Evolutionary conservation across 92 coral and sea anemone genomes (phyloP).

Genomic region (Palythoa heliodiscus): DNA sequence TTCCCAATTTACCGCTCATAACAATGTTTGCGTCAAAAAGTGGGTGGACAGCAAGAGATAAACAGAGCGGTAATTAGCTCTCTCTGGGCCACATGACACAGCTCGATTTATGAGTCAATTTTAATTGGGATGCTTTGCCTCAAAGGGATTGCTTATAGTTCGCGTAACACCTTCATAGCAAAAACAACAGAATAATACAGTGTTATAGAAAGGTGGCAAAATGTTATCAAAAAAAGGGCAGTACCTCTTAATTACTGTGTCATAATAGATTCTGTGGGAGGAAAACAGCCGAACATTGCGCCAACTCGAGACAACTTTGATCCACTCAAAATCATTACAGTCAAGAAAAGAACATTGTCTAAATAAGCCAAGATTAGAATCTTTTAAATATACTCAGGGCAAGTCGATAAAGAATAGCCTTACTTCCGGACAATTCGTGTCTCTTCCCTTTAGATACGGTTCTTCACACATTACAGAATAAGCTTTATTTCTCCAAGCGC

Average conservation of each 20-base stretch:
- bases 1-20: slow-evolving; percentile 48
- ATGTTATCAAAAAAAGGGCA: slow-evolving; percentile 27
- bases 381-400: not conserved
- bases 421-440: not conserved
- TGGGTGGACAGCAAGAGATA: slow-evolving; percentile 12
- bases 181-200: slow-evolving; percentile 26
- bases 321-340: not conserved
- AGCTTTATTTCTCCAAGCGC: slow-evolving; percentile 2
- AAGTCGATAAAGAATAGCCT: slow-evolving; percentile 1
- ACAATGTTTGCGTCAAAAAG: slow-evolving; percentile 40
- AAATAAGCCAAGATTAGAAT: not conserved
- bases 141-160: slow-evolving; percentile 18
- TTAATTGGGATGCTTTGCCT: slow-evolving; percentile 19
- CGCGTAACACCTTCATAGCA: slow-evolving; percentile 23
- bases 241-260: slow-evolving; percentile 27
- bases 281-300: not conserved
- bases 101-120: slow-evolving; percentile 20
- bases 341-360: not conserved
- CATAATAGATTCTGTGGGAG: slow-evolving; percentile 24
- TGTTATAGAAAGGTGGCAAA: slow-evolving; percentile 14
- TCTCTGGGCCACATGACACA: slow-evolving; percentile 28
- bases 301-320: not conserved
- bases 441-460: not conserved
- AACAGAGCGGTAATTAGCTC: slow-evolving; percentile 22
- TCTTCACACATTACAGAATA: slow-evolving; percentile 10